Percentiles rank a stretch among this genome's conserved stretches.
Evolutionary conservation across 2,113 vertebrate genomes (phyloP).

Genomic region (Pantherophis guttatus): DNA sequence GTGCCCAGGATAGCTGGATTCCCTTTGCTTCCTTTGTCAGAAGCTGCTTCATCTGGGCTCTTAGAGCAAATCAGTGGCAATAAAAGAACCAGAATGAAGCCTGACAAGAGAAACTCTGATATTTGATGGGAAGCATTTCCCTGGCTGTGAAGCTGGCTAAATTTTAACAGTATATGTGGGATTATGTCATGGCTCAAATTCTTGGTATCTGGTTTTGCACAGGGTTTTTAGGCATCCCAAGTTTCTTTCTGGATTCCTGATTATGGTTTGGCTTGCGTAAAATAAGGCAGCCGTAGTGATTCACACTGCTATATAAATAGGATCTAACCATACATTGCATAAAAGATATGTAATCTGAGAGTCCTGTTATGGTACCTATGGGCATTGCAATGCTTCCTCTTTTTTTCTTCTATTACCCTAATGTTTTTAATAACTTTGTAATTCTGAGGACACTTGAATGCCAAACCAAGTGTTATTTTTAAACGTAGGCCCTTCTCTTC

Average conservation of each 20-base stretch:
- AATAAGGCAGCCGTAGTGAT: constrained; percentile 28
- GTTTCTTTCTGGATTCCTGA: constrained; percentile 39
- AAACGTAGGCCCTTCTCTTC: constrained; percentile 50
- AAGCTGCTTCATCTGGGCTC: not conserved
- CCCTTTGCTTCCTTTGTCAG: not conserved
- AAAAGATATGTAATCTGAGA: constrained; percentile 44
- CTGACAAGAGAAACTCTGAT: not conserved
- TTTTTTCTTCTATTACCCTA: constrained; percentile 47
- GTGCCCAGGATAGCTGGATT: not conserved
- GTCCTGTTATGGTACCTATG: constrained; percentile 49
- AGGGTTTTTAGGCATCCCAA: constrained; percentile 41
- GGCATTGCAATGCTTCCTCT: constrained; percentile 53
- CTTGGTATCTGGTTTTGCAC: not conserved
- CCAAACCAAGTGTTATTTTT: constrained; percentile 56
- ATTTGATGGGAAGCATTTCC: not conserved
- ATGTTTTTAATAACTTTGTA: constrained; percentile 60
- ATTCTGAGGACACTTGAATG: constrained; percentile 30
- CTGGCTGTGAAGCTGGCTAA: not conserved
- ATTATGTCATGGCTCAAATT: not conserved
- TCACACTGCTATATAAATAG: constrained; percentile 6
- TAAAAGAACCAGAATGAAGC: not conserved
- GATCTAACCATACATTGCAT: constrained; percentile 25
- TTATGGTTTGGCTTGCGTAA: constrained; percentile 27
- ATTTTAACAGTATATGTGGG: not conserved
- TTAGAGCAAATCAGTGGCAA: not conserved